Evolutionary conservation across 2,113 vertebrate species (phyloP), one percentile per base, ranked within the genome.

Genomic region (Tetrao urogallus): DNA sequence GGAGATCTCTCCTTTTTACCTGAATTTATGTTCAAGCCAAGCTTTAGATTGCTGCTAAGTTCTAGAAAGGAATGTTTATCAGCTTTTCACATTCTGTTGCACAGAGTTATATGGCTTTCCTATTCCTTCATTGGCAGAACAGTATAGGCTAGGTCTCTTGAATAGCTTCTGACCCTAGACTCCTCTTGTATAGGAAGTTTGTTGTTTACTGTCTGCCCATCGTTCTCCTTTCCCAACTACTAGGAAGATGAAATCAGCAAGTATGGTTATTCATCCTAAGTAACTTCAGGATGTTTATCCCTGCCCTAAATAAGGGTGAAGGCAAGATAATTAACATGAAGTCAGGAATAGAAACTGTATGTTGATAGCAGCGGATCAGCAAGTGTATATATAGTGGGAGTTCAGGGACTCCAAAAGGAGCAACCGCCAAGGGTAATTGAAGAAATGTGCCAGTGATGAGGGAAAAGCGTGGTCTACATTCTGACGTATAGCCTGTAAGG

Each of bases 261-360:
- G 24, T 52, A 11, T 40, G 63, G 16, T 69, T 84, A 38, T 85
- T 84, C 58, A 14, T 57, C 50, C 75, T 2, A 63, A 58, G 24
- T 57, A 66, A 74, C 30, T 79, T 17, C 1, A 71, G 78, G 67
- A 17, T 85, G 78, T 48, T 95, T 87, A 50, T 87, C 60, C 45
- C 32, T 60, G 36, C 69, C 6, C 4, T 71, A 74, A 72, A 75
- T 52, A 73, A 56, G 64, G 79, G 47, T 32, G 89, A 27, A 64
- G 82, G 76, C 43, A 74, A 74, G 86, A 43, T 82, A 76, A 91
- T 93, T 12, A 94, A 21, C 8, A 1, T 28, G 78, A 82, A 82
- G 71, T 71, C 63, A 93, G 86, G 54, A 94, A 95, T 91, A 86
- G 86, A 89, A 87, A 42, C 54, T 30, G 5, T 7, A 63, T 74